Evolutionary conservation across 1,140 invertebrate genomes (phyloP).

Genomic region (Papilio aristodemus): DNA sequence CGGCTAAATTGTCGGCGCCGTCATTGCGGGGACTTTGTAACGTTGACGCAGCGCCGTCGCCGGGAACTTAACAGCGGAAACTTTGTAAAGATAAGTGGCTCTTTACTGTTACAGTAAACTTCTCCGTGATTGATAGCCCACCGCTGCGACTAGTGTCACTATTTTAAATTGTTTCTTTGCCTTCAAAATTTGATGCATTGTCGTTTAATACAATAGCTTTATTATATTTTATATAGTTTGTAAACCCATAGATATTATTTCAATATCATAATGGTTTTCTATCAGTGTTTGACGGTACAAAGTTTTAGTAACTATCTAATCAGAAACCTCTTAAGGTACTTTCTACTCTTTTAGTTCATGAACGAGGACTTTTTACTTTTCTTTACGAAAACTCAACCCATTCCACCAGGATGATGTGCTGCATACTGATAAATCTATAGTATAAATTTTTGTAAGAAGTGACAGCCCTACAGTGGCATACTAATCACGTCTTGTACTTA

Average conservation of each 20-base stretch:
- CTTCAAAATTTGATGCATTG: constrained; percentile 3
- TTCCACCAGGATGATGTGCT: too few species aligned
- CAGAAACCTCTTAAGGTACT: too few species aligned
- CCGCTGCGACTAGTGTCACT: constrained; percentile 4
- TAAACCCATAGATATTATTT: not conserved
- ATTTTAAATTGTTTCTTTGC: constrained; percentile 17
- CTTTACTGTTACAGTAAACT: constrained; percentile 25
- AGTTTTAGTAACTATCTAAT: too few species aligned
- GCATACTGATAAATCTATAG: too few species aligned
- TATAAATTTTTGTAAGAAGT: not conserved
- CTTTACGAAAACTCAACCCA: too few species aligned
- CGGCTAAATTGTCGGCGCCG: constrained; percentile 20
- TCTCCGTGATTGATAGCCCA: constrained; percentile 23
- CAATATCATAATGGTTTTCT: not conserved
- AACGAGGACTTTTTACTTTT: too few species aligned
- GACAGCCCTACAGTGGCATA: constrained; percentile 7
- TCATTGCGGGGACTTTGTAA: constrained; percentile 25
- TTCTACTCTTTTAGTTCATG: too few species aligned
- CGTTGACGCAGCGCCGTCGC: constrained; percentile 5
- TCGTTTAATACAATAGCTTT: not conserved
- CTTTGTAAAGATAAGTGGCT: constrained; percentile 30
- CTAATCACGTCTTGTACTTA: constrained; percentile 24
- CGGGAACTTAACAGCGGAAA: constrained; percentile 27
- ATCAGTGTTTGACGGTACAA: not conserved
- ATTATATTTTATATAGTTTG: not conserved